Evolutionary conservation across 2,797 vertebrate genomes (phyloP).

Genomic region (Hipposideros larvatus): DNA sequence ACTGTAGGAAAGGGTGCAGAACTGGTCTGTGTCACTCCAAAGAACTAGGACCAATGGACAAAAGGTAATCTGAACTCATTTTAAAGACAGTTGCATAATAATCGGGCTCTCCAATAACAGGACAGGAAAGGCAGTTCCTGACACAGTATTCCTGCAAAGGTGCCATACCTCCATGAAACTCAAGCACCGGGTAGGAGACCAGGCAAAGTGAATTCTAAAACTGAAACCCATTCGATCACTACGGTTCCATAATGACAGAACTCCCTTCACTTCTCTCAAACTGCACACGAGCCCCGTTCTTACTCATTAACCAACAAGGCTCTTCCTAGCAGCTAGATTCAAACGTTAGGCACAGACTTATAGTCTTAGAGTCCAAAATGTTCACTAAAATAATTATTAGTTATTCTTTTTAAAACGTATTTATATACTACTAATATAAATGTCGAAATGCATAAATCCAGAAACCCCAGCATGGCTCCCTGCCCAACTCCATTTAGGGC

Average conservation of each 20-base stretch:
- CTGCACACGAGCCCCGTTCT: not conserved
- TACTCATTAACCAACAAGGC: not conserved
- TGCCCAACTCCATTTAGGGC: not conserved
- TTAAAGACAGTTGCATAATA: not conserved
- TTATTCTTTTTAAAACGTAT: not conserved
- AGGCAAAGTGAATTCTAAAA: not conserved
- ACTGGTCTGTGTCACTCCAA: not conserved
- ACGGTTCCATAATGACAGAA: not conserved
- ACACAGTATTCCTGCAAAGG: not conserved
- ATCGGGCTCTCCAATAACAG: not conserved
- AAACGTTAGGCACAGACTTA: not conserved
- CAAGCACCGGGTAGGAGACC: not conserved
- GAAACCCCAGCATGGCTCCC: not conserved
- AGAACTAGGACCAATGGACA: not conserved
- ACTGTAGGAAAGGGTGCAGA: not conserved
- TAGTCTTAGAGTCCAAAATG: not conserved
- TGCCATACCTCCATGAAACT: not conserved
- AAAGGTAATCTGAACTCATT: not conserved
- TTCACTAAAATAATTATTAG: not conserved
- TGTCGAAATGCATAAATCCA: not conserved
- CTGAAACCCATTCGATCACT: not conserved
- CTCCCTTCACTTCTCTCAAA: not conserved
- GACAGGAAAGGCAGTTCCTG: not conserved
- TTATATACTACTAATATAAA: not conserved
- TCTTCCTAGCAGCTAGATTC: not conserved